phyloP scores from a whole-genome alignment of 1,140 invertebrate species.

The Tetragonula clypearis region DNA sequence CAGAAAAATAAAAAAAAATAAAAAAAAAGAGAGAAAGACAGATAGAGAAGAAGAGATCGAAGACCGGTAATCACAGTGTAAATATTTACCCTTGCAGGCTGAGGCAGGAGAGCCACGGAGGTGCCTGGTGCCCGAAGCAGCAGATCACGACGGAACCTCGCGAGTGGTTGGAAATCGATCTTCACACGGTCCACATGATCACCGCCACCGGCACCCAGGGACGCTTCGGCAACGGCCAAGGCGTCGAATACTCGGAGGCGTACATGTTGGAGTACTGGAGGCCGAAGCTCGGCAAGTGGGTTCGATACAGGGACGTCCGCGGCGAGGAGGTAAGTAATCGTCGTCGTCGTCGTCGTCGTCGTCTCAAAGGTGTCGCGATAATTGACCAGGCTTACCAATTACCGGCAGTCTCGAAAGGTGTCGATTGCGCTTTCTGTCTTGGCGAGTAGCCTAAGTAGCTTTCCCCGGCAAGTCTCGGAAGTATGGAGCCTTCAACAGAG shows the following conservation, averaged over 20 bases:
- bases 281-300: constrained; percentile 87
- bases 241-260: constrained; percentile 89
- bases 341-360: no score
- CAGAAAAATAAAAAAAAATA: not conserved
- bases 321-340: constrained; percentile 85
- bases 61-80: constrained; percentile 54
- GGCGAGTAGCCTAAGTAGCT: not conserved
- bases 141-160: constrained; percentile 87
- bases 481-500: not conserved
- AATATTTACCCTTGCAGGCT: constrained; percentile 84
- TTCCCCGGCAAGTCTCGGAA: not conserved
- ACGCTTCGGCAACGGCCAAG: constrained; percentile 92
- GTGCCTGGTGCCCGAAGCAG: constrained; percentile 92
- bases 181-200: constrained; percentile 88
- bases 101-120: constrained; percentile 88
- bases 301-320: constrained; percentile 85
- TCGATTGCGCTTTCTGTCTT: not conserved
- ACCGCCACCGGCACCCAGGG: constrained; percentile 91
- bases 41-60: constrained; percentile 28
- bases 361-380: constrained; percentile 20
- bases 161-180: constrained; percentile 92
- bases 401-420: not conserved
- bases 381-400: not conserved
- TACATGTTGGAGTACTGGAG: constrained; percentile 92
- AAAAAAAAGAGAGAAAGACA: no score